Evolutionary conservation across 2,888 invertebrate genomes (phyloP).

Genomic region (Euphydryas editha): DNA sequence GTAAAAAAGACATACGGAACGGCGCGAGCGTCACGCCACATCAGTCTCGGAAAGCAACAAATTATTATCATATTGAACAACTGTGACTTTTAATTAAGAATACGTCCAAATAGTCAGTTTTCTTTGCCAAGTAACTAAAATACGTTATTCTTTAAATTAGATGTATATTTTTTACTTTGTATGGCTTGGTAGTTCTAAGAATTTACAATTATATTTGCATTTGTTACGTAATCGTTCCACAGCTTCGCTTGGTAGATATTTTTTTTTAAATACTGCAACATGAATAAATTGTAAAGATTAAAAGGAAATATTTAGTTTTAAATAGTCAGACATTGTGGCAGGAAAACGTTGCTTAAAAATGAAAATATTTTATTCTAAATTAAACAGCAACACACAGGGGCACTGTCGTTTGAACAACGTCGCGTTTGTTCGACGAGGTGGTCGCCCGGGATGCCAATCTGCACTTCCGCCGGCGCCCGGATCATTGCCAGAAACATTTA

Average conservation of each 20-base stretch:
- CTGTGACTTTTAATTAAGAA: constrained; percentile 40
- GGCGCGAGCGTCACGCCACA: constrained; percentile 54
- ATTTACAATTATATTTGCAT: not conserved
- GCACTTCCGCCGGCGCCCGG: constrained; percentile 77
- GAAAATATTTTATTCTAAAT: constrained; percentile 26
- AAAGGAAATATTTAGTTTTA: not conserved
- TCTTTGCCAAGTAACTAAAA: constrained; percentile 37
- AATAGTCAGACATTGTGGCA: not conserved
- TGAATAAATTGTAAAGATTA: constrained; percentile 5
- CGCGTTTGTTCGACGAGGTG: constrained; percentile 61
- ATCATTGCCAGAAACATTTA: constrained; percentile 72
- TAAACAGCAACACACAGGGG: constrained; percentile 30
- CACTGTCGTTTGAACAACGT: constrained; percentile 53
- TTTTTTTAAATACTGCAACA: not conserved
- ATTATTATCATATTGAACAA: constrained; percentile 45
- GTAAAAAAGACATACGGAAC: constrained; percentile 52
- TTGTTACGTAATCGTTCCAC: not conserved
- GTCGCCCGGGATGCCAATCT: constrained; percentile 66
- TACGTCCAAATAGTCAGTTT: constrained; percentile 36
- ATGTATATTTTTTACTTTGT: constrained; percentile 8
- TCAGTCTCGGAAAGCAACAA: constrained; percentile 58
- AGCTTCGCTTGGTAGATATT: not conserved
- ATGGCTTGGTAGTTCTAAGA: not conserved
- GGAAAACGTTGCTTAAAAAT: constrained; percentile 12
- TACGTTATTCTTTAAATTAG: constrained; percentile 14